Evolutionary conservation across 1,140 invertebrate genomes (phyloP).

Genomic region (Maniola jurtina): DNA sequence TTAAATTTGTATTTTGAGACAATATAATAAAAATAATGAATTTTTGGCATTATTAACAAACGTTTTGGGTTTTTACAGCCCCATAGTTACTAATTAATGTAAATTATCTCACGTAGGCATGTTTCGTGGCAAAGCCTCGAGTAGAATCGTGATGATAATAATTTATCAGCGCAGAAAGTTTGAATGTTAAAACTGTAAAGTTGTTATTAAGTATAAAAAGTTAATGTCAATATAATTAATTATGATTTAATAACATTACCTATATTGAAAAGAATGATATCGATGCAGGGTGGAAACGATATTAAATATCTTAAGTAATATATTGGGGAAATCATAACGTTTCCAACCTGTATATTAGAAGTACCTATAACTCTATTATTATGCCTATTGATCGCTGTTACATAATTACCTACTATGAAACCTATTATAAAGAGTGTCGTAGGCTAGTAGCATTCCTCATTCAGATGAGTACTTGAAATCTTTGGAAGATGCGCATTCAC

Average conservation of each 20-base stretch:
- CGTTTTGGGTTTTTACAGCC: slow-evolving; percentile 66
- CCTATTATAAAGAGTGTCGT: too few species aligned
- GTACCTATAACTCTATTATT: too few species aligned
- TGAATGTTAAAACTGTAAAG: slow-evolving; percentile 22
- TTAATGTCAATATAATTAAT: slow-evolving; percentile 4
- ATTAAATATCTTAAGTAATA: too few species aligned
- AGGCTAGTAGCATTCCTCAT: too few species aligned
- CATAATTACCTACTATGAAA: too few species aligned
- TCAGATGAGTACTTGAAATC: too few species aligned
- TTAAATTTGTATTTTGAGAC: slow-evolving; percentile 62
- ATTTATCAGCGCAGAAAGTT: slow-evolving; percentile 3
- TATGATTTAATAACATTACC: background rate
- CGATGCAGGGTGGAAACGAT: too few species aligned
- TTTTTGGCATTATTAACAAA: slow-evolving; percentile 49
- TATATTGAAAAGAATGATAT: too few species aligned
- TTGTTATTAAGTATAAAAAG: slow-evolving; percentile 20
- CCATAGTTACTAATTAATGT: slow-evolving; percentile 49
- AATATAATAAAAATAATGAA: slow-evolving; percentile 46
- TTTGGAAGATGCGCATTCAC: too few species aligned
- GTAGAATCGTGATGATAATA: background rate
- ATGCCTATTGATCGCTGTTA: too few species aligned
- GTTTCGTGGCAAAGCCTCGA: slow-evolving; percentile 20
- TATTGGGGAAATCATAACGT: too few species aligned
- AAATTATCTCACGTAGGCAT: slow-evolving; percentile 38
- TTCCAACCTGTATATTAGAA: too few species aligned